These are phyloP conservation scores for Sabellastarte sp. DNA, from an alignment of 2,888 invertebrate genomes.

Conservation along the genomic window DNA sequence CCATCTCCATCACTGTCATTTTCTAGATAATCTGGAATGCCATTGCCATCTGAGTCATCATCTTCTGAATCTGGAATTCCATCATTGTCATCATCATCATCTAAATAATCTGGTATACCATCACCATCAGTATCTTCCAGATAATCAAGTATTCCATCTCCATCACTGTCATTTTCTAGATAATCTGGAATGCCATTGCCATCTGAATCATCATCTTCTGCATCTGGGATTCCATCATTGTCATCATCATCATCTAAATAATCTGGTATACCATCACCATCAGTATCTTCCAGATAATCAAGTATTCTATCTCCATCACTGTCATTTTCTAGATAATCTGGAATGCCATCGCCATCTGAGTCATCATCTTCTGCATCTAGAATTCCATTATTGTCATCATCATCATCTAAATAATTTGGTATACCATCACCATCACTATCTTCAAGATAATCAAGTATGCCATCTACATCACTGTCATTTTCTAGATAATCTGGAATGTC, in stretches of 20 bases:
- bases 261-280: conserved; percentile 52
- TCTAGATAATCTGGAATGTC: conserved; percentile 47
- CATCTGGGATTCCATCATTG: conserved; percentile 49
- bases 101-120: conserved; percentile 42
- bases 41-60: conserved; percentile 19
- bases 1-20: conserved; percentile 31
- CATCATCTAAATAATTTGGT: conserved; percentile 38
- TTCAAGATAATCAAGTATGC: conserved; percentile 43
- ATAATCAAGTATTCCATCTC: conserved; percentile 52
- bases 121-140: conserved; percentile 35
- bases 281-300: conserved; percentile 34
- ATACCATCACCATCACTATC: conserved; percentile 42
- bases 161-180: conserved; percentile 38
- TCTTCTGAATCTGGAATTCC: conserved; percentile 32
- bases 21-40: too few species aligned
- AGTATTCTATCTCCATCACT: conserved; percentile 36
- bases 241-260: conserved; percentile 39
- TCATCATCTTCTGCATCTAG: conserved; percentile 30
- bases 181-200: conserved; percentile 50
- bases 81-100: conserved; percentile 29
- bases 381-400: conserved; percentile 29
- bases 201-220: conserved; percentile 40
- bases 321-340: too few species aligned
- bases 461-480: conserved; percentile 45
- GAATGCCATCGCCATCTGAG: too few species aligned